A percentile compares a stretch with the other conserved stretches of the same genome.
Conservation (phyloP, 2,797 vertebrate species). For the Astyanax mexicanus region DNA sequence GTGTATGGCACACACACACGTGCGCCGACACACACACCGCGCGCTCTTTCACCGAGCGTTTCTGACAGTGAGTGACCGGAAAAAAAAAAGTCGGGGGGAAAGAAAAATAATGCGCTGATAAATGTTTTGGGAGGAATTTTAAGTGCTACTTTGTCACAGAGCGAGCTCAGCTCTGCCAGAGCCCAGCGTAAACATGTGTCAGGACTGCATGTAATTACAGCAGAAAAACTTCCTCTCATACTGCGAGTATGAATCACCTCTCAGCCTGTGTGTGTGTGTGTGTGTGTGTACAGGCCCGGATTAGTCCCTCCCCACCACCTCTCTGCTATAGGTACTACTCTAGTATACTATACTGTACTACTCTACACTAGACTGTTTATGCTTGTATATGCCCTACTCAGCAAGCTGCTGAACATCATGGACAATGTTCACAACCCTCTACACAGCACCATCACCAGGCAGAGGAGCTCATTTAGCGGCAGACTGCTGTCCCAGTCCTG, state of each 20-base stretch:
- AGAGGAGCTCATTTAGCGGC: too few relatives aligned
- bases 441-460: too few relatives aligned
- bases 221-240: slow-evolving; percentile 77
- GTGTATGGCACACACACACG: slow-evolving; percentile 44
- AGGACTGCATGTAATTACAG: slow-evolving; percentile 83
- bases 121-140: slow-evolving; percentile 78
- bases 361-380: too few relatives aligned
- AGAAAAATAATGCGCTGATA: slow-evolving; percentile 72
- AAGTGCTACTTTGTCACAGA: slow-evolving; percentile 79
- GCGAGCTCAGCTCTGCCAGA: slow-evolving; percentile 73
- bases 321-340: slow-evolving; percentile 37
- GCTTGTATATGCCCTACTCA: too few relatives aligned
- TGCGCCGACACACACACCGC: slow-evolving; percentile 22
- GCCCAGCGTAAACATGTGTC: slow-evolving; percentile 81
- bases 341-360: too few relatives aligned
- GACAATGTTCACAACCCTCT: too few relatives aligned
- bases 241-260: slow-evolving; percentile 77
- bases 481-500: too few relatives aligned
- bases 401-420: too few relatives aligned
- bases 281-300: slow-evolving; percentile 28
- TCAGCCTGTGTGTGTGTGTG: slow-evolving; percentile 36
- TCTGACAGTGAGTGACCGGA: slow-evolving; percentile 68
- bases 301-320: slow-evolving; percentile 9
- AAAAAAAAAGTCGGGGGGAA: slow-evolving; percentile 65
- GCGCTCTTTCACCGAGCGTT: slow-evolving; percentile 62